A percentile compares a stretch with the other conserved stretches of the same genome.
These are phyloP conservation scores for Scelioninae gen. 1 DNA, from an alignment of 2,888 invertebrate genomes.

Conservation along the genomic window DNA sequence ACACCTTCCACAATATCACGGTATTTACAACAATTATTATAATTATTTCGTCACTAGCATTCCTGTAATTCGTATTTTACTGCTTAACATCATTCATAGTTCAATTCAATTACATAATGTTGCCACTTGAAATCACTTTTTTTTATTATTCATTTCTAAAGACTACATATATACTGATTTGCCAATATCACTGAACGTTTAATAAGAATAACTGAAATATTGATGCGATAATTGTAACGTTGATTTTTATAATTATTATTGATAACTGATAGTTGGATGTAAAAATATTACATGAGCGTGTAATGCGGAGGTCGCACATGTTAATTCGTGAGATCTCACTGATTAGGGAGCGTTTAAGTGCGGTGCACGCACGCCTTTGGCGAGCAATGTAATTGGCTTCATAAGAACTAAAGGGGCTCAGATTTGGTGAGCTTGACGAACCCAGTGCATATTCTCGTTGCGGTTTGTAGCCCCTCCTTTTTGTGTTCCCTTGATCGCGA, in stretches of 20 bases:
- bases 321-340: slow-evolving; percentile 26
- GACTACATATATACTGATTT: too few relatives aligned
- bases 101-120: too few relatives aligned
- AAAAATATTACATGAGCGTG: neutral
- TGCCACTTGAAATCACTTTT: too few relatives aligned
- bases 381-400: slow-evolving; percentile 82
- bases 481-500: slow-evolving; percentile 71
- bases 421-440: slow-evolving; percentile 77
- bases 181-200: too few relatives aligned
- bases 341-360: slow-evolving; percentile 73
- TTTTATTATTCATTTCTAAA: too few relatives aligned
- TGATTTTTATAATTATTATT: slow-evolving; percentile 32
- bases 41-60: slow-evolving; percentile 35
- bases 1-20: slow-evolving; percentile 56
- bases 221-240: too few relatives aligned
- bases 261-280: slow-evolving; percentile 13
- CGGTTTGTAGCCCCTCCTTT: slow-evolving; percentile 67
- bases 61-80: neutral
- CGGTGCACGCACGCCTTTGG: slow-evolving; percentile 78
- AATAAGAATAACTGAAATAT: too few relatives aligned
- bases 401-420: slow-evolving; percentile 78
- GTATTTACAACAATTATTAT: slow-evolving; percentile 36
- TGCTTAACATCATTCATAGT: too few relatives aligned
- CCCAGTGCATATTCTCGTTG: slow-evolving; percentile 70
- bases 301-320: slow-evolving; percentile 21